Percentiles rank a stretch among this genome's conserved stretches.
Conservation (phyloP, 2,888 invertebrate species). For the Ectemnius continuus region DNA sequence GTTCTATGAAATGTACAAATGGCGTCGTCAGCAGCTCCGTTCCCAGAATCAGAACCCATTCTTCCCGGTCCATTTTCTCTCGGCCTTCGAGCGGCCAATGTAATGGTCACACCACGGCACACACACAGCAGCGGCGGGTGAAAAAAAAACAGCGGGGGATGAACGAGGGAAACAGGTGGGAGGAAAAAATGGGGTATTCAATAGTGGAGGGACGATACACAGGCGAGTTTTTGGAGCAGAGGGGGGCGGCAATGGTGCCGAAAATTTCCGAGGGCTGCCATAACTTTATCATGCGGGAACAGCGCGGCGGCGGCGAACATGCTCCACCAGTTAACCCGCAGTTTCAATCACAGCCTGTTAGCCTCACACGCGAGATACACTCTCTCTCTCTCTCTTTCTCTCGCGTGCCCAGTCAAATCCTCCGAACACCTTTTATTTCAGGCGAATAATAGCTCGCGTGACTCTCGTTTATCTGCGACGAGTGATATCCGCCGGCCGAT, state of each 20-base stretch:
- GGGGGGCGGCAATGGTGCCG: constrained; percentile 49
- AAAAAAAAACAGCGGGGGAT: constrained; percentile 37
- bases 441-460: no score
- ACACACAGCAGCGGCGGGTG: no score
- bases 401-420: no score
- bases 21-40: constrained; percentile 65
- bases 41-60: constrained; percentile 68
- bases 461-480: no score
- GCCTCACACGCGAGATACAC: no score
- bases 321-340: constrained; percentile 32
- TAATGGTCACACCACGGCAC: constrained; percentile 44
- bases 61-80: constrained; percentile 59
- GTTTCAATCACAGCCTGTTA: background rate
- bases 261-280: constrained; percentile 48
- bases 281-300: constrained; percentile 44
- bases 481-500: no score
- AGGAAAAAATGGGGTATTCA: constrained; percentile 47
- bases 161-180: constrained; percentile 39
- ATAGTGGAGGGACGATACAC: constrained; percentile 57
- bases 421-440: no score
- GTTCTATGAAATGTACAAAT: constrained; percentile 59
- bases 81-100: constrained; percentile 46
- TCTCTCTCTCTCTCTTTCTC: no score
- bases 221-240: constrained; percentile 43
- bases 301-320: constrained; percentile 9